These are phyloP conservation scores for Orientallactaga sibirica DNA, from an alignment of 2,797 vertebrate genomes.

Conservation along the genomic window DNA sequence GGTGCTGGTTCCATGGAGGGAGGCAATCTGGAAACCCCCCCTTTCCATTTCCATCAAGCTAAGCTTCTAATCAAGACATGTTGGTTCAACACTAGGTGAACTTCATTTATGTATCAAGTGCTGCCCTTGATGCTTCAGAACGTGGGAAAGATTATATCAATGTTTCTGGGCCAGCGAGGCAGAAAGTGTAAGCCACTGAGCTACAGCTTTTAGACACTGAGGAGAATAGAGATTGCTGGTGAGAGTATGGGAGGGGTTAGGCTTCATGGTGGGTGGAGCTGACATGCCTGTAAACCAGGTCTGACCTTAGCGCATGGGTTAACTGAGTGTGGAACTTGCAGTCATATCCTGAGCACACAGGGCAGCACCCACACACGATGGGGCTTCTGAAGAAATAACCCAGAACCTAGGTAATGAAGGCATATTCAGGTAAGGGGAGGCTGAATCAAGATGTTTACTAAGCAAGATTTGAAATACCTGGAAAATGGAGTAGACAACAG, in stretches of 20 bases:
- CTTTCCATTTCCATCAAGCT: background rate
- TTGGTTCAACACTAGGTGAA: background rate
- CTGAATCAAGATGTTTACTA: background rate
- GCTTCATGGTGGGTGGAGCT: background rate
- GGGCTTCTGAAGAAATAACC: background rate
- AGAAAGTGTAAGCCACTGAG: background rate
- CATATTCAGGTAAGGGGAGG: background rate
- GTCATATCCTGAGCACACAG: background rate
- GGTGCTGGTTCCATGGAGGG: background rate
- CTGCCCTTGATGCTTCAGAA: conserved; percentile 10
- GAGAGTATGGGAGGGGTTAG: background rate
- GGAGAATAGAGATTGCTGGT: background rate
- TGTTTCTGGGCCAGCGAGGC: background rate
- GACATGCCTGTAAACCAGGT: background rate
- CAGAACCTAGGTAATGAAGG: background rate
- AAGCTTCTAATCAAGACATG: background rate
- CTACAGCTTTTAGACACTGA: background rate
- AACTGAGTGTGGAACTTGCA: background rate
- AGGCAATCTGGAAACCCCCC: background rate
- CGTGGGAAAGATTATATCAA: background rate
- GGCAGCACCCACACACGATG: background rate
- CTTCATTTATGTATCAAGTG: background rate
- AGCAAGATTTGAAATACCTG: background rate
- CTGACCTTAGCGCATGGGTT: background rate
- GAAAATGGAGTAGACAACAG: background rate